A percentile compares a stretch with the other conserved stretches of the same genome.
These are phyloP conservation scores for Netelia melanura DNA, from an alignment of 2,888 invertebrate genomes.

Conservation along the genomic window DNA sequence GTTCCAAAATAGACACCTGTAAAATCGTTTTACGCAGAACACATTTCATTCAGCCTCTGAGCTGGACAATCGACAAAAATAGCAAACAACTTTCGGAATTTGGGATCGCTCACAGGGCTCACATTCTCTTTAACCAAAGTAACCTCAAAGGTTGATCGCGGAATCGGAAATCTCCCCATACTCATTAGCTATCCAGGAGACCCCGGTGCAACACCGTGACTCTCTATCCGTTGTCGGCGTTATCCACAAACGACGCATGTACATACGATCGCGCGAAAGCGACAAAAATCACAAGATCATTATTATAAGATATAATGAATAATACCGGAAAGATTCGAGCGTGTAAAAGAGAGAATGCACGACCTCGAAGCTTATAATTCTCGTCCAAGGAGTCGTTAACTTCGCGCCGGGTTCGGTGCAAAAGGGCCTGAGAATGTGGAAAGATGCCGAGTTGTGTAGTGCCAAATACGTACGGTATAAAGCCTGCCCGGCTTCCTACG, in stretches of 20 bases:
- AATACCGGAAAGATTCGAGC: constrained; percentile 78
- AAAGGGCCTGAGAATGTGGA: constrained; percentile 50
- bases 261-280: constrained; percentile 15
- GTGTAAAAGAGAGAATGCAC: constrained; percentile 75
- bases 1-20: too few relatives aligned
- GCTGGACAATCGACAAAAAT: too few relatives aligned
- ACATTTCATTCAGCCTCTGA: too few relatives aligned
- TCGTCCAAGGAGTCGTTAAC: constrained; percentile 77
- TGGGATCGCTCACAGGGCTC: too few relatives aligned
- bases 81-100: too few relatives aligned
- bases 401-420: constrained; percentile 63
- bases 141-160: too few relatives aligned
- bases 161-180: not conserved
- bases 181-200: not conserved
- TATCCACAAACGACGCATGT: not conserved
- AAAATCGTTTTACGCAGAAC: too few relatives aligned
- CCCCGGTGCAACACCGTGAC: not conserved
- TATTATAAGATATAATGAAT: constrained; percentile 78
- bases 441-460: constrained; percentile 22
- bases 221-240: not conserved
- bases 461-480: constrained; percentile 34
- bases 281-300: constrained; percentile 71
- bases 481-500: constrained; percentile 9
- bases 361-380: constrained; percentile 77
- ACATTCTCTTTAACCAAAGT: too few relatives aligned